These are phyloP conservation scores for Dastarcus helophoroides DNA, from an alignment of 2,888 invertebrate genomes.

Conservation along the genomic window DNA sequence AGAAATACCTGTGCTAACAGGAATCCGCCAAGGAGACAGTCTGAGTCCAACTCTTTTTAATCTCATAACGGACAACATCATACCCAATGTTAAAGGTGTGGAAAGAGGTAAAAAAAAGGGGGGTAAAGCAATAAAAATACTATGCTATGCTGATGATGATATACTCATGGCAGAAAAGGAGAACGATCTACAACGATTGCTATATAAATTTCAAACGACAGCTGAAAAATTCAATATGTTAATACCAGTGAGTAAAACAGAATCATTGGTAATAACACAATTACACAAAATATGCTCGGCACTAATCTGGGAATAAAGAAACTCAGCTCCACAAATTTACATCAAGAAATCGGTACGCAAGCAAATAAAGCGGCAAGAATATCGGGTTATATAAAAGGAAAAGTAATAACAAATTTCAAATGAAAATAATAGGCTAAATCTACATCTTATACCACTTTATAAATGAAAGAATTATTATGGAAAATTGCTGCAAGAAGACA, in stretches of 20 bases:
- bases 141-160: conserved; percentile 2
- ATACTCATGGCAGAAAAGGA: neutral
- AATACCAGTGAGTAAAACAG: conserved; percentile 1
- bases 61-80: conserved; percentile 2
- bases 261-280: conserved; percentile 1
- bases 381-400: conserved; percentile 4
- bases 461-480: too few species aligned
- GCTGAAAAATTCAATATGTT: conserved; percentile 2
- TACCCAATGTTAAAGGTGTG: neutral
- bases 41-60: conserved; percentile 4
- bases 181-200: conserved; percentile 1
- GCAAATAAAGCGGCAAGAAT: conserved; percentile 7
- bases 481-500: too few species aligned
- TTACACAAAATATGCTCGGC: conserved; percentile 3
- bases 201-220: conserved; percentile 5
- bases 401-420: too few species aligned
- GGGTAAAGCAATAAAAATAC: neutral
- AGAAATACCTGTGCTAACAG: too few species aligned
- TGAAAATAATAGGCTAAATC: too few species aligned
- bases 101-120: neutral
- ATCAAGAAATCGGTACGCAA: conserved; percentile 7
- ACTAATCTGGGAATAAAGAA: conserved; percentile 5
- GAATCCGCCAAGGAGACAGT: conserved; percentile 3
- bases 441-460: too few species aligned
- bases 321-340: conserved; percentile 5